Conservation (phyloP, 2,797 vertebrate genomes). For the Semaprochilodus insignis region DNA sequence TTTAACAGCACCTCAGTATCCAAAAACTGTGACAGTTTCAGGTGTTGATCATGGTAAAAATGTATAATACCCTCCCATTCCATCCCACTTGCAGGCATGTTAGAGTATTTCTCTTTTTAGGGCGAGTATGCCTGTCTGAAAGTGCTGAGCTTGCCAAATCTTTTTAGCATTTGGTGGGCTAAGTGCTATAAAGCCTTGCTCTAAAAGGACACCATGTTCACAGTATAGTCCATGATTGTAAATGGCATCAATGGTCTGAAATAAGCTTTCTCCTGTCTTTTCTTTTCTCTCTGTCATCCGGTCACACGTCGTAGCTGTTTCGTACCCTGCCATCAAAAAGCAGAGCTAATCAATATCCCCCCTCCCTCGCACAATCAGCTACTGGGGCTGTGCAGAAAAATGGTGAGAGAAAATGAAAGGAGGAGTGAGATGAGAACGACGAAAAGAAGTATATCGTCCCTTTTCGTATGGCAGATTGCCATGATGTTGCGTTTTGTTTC, state of each 20-base stretch:
- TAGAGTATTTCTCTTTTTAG: background rate
- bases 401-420: slow-evolving; percentile 60
- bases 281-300: background rate
- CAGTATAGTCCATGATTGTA: background rate
- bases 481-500: slow-evolving; percentile 66
- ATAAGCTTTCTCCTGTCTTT: background rate
- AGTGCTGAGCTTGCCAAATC: slow-evolving; percentile 23
- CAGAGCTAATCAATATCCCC: slow-evolving; percentile 76
- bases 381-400: slow-evolving; percentile 67
- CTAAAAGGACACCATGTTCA: background rate
- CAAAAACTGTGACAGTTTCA: background rate
- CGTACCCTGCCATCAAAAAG: slow-evolving; percentile 70
- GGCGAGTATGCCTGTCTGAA: background rate
- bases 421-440: slow-evolving; percentile 22
- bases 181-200: background rate
- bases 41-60: background rate
- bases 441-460: slow-evolving; percentile 3
- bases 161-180: slow-evolving; percentile 6
- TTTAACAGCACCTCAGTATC: background rate
- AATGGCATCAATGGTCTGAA: background rate
- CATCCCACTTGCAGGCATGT: slow-evolving; percentile 47
- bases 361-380: slow-evolving; percentile 70
- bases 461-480: slow-evolving; percentile 60
- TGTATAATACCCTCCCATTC: slow-evolving; percentile 12
- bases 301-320: slow-evolving; percentile 47